phyloP scores from a whole-genome alignment of 2,113 vertebrate species.

The Chauna torquata region DNA sequence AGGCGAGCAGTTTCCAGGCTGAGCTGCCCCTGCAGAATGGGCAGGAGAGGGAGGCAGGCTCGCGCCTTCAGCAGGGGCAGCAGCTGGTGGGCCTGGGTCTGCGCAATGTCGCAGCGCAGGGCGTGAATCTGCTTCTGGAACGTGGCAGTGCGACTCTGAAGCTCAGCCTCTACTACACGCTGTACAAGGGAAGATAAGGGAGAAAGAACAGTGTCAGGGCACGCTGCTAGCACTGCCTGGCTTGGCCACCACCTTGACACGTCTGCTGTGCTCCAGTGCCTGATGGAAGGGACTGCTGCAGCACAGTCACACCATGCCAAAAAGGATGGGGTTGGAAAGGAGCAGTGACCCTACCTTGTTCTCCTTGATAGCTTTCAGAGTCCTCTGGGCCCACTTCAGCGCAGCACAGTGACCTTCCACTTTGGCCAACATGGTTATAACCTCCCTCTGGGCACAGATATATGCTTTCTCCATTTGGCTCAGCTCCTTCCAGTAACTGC shows the following conservation, averaged over 20 bases:
- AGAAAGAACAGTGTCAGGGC: neutral
- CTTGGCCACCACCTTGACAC: neutral
- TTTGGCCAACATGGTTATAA: constrained; percentile 3
- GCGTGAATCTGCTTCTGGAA: neutral
- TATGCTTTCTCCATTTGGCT: neutral
- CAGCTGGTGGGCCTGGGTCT: neutral
- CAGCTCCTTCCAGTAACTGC: constrained; percentile 7
- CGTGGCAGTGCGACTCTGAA: neutral
- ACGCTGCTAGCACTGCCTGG: fast-evolving
- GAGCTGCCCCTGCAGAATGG: neutral
- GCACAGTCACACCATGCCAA: neutral
- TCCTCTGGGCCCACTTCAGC: neutral
- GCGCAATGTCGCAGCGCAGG: fast-evolving
- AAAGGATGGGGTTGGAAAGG: neutral
- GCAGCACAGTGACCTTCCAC: neutral
- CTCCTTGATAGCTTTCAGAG: neutral
- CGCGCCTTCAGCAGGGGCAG: neutral
- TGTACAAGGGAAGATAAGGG: neutral
- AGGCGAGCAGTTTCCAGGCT: neutral
- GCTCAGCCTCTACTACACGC: fast-evolving
- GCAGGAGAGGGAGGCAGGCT: neutral
- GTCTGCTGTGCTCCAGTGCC: neutral
- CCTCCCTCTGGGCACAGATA: neutral
- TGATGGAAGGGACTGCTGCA: neutral
- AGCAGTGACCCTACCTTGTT: constrained; percentile 28